These are phyloP conservation scores for Trachymyrmex septentrionalis DNA, from an alignment of 1,140 invertebrate species.

Conservation along the genomic window DNA sequence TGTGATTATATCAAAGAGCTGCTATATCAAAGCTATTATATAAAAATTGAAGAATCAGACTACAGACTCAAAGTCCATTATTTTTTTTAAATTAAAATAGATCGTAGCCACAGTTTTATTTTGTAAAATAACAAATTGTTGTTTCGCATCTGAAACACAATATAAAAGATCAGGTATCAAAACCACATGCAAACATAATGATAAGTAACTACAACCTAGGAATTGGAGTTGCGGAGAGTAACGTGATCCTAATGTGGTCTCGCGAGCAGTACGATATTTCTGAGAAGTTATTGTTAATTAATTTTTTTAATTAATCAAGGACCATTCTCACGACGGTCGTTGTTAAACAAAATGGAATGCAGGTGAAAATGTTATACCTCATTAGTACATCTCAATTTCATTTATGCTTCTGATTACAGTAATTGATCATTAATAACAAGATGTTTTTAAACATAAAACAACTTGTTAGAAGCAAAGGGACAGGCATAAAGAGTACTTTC, in stretches of 20 bases:
- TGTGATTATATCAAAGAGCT: background rate
- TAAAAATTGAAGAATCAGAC: background rate
- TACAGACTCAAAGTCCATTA: background rate
- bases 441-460: background rate
- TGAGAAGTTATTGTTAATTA: slow-evolving; percentile 13
- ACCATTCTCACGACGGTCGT: background rate
- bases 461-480: background rate
- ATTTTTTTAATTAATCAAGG: slow-evolving; percentile 33
- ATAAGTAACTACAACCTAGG: background rate
- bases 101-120: slow-evolving; percentile 12
- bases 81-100: background rate
- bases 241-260: slow-evolving; percentile 33
- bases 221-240: slow-evolving; percentile 39
- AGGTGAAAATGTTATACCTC: background rate
- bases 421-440: background rate
- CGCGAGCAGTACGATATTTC: slow-evolving; percentile 29
- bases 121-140: background rate
- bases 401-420: background rate
- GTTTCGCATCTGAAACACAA: slow-evolving; percentile 30
- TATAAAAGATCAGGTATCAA: slow-evolving; percentile 26
- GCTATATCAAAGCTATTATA: background rate
- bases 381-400: background rate
- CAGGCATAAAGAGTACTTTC: background rate
- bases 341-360: background rate
- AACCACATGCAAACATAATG: slow-evolving; percentile 47